Evolutionary conservation across 2,888 invertebrate species (phyloP).

Genomic region (Tortrix viridana): DNA sequence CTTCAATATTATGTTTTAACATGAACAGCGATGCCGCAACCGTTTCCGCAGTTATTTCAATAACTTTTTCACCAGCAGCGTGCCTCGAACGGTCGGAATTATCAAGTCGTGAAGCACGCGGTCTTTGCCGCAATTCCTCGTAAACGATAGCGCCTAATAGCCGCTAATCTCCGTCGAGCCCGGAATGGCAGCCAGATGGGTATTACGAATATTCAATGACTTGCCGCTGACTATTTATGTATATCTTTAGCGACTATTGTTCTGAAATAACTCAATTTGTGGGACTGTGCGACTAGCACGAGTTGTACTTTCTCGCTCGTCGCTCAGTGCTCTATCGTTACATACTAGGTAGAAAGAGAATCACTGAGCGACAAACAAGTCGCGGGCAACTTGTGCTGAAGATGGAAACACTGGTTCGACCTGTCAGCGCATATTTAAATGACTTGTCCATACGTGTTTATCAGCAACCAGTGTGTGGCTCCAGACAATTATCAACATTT

Average conservation of each 20-base stretch:
- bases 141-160: constrained; percentile 9
- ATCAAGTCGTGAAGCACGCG: constrained; percentile 12
- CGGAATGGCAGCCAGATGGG: not conserved
- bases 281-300: no score
- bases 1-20: no score
- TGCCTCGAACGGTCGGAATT: not conserved
- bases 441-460: no score
- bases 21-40: not conserved
- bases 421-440: no score
- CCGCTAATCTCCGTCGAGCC: constrained; percentile 4
- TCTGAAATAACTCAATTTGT: not conserved
- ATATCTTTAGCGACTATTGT: not conserved
- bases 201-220: constrained; percentile 3
- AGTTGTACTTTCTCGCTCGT: no score
- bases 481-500: no score
- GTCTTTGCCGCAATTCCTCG: not conserved
- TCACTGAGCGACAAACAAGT: no score
- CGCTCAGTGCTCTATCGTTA: no score
- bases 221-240: not conserved
- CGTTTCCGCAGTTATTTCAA: not conserved
- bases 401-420: no score
- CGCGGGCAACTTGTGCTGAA: no score
- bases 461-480: no score
- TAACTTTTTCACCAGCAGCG: not conserved
- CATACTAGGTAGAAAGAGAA: no score